Percentiles rank a stretch among this genome's conserved stretches.
phyloP scores from a whole-genome alignment of 2,113 vertebrate genomes.

The Nicator chloris region DNA sequence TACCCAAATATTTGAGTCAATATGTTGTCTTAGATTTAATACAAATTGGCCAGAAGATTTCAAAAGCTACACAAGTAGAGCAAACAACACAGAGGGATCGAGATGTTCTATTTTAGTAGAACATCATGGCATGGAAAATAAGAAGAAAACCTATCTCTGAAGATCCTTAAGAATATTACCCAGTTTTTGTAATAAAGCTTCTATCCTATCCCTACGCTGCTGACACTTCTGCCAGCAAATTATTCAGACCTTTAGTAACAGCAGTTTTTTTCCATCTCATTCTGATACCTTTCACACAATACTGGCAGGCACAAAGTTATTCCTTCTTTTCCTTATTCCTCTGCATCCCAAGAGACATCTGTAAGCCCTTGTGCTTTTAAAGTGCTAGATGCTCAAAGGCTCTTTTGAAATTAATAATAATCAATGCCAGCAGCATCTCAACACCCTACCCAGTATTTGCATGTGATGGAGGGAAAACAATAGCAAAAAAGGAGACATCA shows the following conservation, averaged over 20 bases:
- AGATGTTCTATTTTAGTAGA: not conserved
- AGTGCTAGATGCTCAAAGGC: conserved; percentile 51
- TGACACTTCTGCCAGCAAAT: not conserved
- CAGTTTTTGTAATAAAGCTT: not conserved
- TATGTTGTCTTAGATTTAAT: not conserved
- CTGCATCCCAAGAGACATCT: conserved; percentile 41
- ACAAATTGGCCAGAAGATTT: not conserved
- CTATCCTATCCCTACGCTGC: not conserved
- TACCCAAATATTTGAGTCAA: not conserved
- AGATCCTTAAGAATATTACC: not conserved
- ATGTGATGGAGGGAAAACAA: conserved; percentile 56
- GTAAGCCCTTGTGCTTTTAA: conserved; percentile 33
- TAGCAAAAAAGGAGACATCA: conserved; percentile 58
- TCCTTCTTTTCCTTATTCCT: conserved; percentile 24
- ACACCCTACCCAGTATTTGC: conserved; percentile 43
- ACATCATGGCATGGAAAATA: not conserved
- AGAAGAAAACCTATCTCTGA: not conserved
- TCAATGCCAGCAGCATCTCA: conserved; percentile 63
- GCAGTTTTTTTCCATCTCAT: not conserved
- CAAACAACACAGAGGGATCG: not conserved
- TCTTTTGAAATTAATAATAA: conserved; percentile 62
- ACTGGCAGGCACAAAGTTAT: conserved; percentile 39
- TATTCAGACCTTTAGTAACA: conserved; percentile 29
- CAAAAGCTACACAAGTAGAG: not conserved
- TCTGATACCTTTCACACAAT: conserved; percentile 60